These are phyloP conservation scores for Rhea pennata DNA, from an alignment of 2,113 vertebrate species.

Conservation along the genomic window DNA sequence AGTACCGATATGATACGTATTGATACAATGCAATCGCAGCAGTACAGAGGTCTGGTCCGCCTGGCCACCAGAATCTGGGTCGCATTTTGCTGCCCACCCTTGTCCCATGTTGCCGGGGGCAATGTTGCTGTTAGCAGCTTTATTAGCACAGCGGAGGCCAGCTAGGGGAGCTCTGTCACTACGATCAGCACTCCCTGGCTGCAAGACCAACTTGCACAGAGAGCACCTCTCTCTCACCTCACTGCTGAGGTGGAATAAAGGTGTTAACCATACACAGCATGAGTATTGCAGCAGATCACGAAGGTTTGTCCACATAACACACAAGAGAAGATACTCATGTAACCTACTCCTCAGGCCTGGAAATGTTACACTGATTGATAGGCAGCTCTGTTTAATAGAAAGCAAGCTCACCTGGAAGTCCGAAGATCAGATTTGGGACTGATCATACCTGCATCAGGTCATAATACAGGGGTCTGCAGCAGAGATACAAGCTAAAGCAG, in stretches of 20 bases:
- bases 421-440: background rate
- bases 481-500: background rate
- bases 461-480: background rate
- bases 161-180: too few species aligned
- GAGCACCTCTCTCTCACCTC: background rate
- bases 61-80: background rate
- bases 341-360: background rate
- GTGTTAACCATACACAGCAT: background rate
- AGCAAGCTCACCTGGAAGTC: background rate
- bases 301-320: background rate
- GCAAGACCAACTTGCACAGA: background rate
- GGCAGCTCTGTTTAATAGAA: background rate
- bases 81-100: background rate
- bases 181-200: background rate
- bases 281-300: background rate
- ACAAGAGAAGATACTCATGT: background rate
- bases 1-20: background rate
- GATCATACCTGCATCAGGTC: background rate
- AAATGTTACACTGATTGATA: background rate
- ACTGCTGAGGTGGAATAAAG: background rate
- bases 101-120: fast-evolving
- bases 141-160: too few species aligned
- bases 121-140: background rate
- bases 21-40: background rate
- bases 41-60: background rate